These are phyloP conservation scores for Lepidurus couesii DNA, from an alignment of 1,140 invertebrate genomes.

Conservation along the genomic window DNA sequence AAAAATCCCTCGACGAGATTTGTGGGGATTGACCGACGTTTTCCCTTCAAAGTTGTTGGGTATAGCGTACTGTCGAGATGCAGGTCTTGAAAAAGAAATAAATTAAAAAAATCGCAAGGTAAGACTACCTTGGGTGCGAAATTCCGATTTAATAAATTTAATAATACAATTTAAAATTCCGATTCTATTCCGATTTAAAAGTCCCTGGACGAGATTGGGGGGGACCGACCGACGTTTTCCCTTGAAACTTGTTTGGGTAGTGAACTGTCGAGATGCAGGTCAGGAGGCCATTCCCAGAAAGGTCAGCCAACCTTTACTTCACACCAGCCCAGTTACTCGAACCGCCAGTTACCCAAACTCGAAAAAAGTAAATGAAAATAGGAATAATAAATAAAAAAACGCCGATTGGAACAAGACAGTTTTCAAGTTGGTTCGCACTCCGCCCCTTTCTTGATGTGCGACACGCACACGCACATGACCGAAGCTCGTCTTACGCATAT, in stretches of 20 bases:
- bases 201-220: neutral
- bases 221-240: neutral
- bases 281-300: neutral
- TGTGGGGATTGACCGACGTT: too few species aligned
- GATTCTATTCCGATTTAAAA: neutral
- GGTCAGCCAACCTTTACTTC: slow-evolving; percentile 18
- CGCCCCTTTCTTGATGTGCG: neutral
- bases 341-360: neutral
- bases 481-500: neutral
- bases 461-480: neutral
- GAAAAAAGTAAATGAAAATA: neutral
- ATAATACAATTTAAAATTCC: too few species aligned
- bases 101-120: too few species aligned
- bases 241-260: neutral
- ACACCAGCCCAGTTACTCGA: neutral
- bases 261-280: neutral
- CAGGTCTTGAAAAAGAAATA: too few species aligned
- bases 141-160: neutral
- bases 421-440: neutral
- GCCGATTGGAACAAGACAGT: neutral
- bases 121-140: too few species aligned
- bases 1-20: too few species aligned
- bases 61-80: too few species aligned
- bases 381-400: neutral
- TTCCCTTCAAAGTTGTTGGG: too few species aligned